Conservation (phyloP, 1,140 invertebrate species). For the Elymnias hypermnestra region DNA sequence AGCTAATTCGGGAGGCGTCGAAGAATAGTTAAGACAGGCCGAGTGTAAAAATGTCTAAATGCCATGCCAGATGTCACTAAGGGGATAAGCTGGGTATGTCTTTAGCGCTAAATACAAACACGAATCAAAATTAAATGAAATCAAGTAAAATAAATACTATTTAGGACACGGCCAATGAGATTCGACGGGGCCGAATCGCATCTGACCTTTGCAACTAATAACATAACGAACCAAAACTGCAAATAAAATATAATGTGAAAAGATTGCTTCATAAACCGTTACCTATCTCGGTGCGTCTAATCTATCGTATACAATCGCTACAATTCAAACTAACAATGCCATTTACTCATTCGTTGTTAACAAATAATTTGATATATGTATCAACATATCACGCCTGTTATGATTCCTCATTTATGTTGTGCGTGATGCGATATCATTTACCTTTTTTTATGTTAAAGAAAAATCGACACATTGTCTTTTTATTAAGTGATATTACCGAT, state of each 20-base stretch:
- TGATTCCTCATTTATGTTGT: no score
- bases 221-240: constrained; percentile 50
- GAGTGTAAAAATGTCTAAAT: constrained; percentile 48
- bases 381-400: no score
- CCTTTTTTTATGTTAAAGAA: no score
- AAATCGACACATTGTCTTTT: no score
- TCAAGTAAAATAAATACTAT: constrained; percentile 22
- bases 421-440: no score
- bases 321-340: neutral
- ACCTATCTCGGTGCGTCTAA: constrained; percentile 5
- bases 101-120: constrained; percentile 41
- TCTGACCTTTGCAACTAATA: constrained; percentile 38
- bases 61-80: constrained; percentile 58
- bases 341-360: neutral
- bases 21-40: constrained; percentile 46
- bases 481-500: no score
- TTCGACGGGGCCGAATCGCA: constrained; percentile 6
- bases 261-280: constrained; percentile 20
- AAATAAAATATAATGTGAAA: constrained; percentile 60
- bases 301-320: constrained; percentile 4
- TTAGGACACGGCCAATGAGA: constrained; percentile 17
- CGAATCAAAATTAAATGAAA: constrained; percentile 31
- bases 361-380: no score
- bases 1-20: constrained; percentile 23
- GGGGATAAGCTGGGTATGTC: constrained; percentile 45